Base-by-base conservation (phyloP, 1,140 invertebrate genomes). In the Oryzaephilus surinamensis region DNA sequence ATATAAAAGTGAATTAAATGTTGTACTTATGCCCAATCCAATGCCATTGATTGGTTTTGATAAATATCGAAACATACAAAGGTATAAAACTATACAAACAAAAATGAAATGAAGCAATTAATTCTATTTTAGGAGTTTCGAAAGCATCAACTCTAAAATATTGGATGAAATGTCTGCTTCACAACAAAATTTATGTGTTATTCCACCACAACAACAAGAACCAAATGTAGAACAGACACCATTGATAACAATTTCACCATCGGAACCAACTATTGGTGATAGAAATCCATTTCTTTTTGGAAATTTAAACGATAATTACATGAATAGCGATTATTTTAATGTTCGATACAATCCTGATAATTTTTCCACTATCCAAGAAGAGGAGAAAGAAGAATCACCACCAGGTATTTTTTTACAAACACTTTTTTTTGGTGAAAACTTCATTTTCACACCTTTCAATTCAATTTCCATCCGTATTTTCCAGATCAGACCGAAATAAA, bases 1-100 rank as follows among this genome's bases (percentile, higher is more conserved):
- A 6, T 58, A 46, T 34, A 61, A 57, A 37, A 60, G 57, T 34
- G 58, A 62, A 38, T 24, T 61, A 6, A 60, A 53, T 31, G 57
- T 62, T 10, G 56, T 60, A 2, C 34, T 62, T 13, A 58, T 62
- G 56, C 60, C 60, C 2, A 57, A 55, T 21, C 54, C 60, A 4
- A 62, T 62, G 60, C 54, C 57, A 3, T 35, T 61, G 10, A 51
- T 62, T 6, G 60, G 57, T 7, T 53, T 60, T 18, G 60, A 62
- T 13, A 62, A 61, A 41, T 62, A 62, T 32, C 57, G 48, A 26
- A 57, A 61, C 28, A 43, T 61, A 7, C 50, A 55, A 30, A 50
- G n/a, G n/a, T n/a, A n/a, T n/a, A n/a, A n/a, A n/a, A n/a, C n/a
- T n/a, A n/a, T n/a, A n/a, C n/a, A n/a, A n/a, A n/a, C n/a, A n/a